Evolutionary conservation across 2,888 invertebrate genomes (phyloP), one percentile per base, ranked within the genome.

Genomic region (Cremastobaeus sp.): DNA sequence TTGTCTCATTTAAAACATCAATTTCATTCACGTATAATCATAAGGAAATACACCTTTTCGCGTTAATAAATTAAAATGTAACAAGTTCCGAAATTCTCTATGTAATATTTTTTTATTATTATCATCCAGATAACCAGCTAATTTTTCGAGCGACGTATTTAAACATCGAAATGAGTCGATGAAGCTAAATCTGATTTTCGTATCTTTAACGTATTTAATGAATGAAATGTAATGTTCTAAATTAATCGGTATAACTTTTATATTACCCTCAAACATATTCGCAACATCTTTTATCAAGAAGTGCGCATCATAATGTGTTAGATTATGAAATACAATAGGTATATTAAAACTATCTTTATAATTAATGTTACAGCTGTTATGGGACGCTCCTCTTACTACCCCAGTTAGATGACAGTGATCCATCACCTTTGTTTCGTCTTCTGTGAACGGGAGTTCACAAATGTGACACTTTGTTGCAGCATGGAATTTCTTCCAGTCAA

Each of bases 31-130:
- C 20, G 57, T n/a, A n/a, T 82, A 85, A 12, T 83, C 79, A 71
- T 85, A 83, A 3, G 83, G 84, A 68, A 84, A 82, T n/a, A 85
- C 72, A 1, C 82, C 82, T 70, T 84, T 84, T 15, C 76, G 47
- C 0, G 30, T 48, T 50, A 70, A 43, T 20, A 64, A 34, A 39
- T 57, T 43, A 57, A 50, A 57, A 32, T 71, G 3, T 9, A 45
- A 11, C n/a, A 11, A 15, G 21, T 55, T 28, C 18, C 21, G 1
- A 50, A 30, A 64, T 12, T 64, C 12, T 9, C 4, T 25, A 21
- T 14, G 12, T 50, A 62, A 55, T 28, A 69, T 60, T 37, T 12
- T 28, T 47, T 57, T 69, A 2, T 32, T 18, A 12, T 52, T 30
- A 48, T 70, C 48, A 1, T 50, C 8, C 41, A 73, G 41, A 64